These are phyloP conservation scores for Cotesia glomerata DNA, from an alignment of 1,140 invertebrate genomes.

Conservation along the genomic window DNA sequence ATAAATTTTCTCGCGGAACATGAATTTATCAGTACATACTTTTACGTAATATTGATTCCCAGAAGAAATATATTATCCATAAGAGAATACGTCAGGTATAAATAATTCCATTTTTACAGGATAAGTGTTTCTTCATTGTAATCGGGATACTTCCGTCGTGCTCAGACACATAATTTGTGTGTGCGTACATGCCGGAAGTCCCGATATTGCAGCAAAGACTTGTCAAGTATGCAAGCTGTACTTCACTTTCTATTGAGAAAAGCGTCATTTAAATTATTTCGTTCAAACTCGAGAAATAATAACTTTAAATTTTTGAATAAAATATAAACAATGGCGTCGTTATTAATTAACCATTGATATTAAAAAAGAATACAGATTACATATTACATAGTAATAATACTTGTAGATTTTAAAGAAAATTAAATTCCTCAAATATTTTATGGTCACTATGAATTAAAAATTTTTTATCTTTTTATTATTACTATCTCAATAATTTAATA, in stretches of 20 bases:
- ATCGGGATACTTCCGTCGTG: neutral
- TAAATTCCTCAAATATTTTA: no score
- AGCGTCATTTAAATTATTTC: neutral
- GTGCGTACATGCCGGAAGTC: slow-evolving; percentile 5
- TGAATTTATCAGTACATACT: no score
- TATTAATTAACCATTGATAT: no score
- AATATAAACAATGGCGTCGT: no score
- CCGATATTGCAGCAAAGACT: neutral
- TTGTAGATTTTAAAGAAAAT: no score
- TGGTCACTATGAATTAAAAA: no score
- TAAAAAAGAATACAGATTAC: no score
- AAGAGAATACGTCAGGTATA: slow-evolving; percentile 3
- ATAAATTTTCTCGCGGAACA: no score
- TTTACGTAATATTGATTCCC: neutral
- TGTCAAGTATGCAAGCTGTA: neutral
- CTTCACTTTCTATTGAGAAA: neutral
- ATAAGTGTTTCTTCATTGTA: neutral
- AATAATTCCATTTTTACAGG: slow-evolving; percentile 5
- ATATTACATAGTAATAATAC: no score
- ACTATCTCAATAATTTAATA: neutral
- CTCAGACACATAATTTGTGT: slow-evolving; percentile 8
- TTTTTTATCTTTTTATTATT: neutral
- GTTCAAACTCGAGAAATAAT: neutral
- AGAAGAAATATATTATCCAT: neutral
- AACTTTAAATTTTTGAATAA: no score